Conservation (phyloP, 2,113 vertebrate species). For the Sylvia atricapilla region DNA sequence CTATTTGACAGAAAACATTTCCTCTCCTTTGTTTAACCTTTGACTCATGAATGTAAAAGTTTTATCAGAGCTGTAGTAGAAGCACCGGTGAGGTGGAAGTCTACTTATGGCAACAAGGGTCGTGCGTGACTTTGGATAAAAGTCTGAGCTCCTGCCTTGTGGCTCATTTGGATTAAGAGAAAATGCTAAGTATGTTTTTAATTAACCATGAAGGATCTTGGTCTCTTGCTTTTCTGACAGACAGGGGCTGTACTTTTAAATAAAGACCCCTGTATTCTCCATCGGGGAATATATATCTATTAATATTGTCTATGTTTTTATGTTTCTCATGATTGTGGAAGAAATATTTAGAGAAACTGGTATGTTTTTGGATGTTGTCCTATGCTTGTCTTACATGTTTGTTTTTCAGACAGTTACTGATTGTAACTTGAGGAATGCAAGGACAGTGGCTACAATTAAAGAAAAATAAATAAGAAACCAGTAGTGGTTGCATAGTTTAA, state of each 20-base stretch:
- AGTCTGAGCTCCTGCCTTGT: slow-evolving; percentile 47
- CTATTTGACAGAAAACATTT: slow-evolving; percentile 83
- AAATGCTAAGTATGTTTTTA: slow-evolving; percentile 39
- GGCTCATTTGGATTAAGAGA: slow-evolving; percentile 56
- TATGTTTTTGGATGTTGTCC: not conserved
- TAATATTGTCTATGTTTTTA: not conserved
- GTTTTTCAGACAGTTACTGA: not conserved
- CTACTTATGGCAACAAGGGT: slow-evolving; percentile 62
- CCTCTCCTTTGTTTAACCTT: slow-evolving; percentile 89
- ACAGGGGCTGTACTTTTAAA: not conserved
- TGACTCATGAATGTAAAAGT: slow-evolving; percentile 84
- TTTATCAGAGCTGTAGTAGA: slow-evolving; percentile 80
- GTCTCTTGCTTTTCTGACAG: slow-evolving; percentile 21
- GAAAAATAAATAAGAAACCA: not conserved
- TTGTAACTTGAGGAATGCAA: not conserved
- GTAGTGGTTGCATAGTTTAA: too few relatives aligned
- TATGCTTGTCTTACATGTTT: not conserved
- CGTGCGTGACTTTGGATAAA: slow-evolving; percentile 62
- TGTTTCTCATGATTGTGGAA: not conserved
- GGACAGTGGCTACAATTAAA: not conserved
- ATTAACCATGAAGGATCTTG: slow-evolving; percentile 50
- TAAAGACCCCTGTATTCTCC: not conserved
- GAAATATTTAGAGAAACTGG: not conserved
- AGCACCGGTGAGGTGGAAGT: slow-evolving; percentile 77
- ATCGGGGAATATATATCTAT: not conserved